Conservation (phyloP, 2,888 invertebrate genomes). For the Eugnorisma glareosa region DNA sequence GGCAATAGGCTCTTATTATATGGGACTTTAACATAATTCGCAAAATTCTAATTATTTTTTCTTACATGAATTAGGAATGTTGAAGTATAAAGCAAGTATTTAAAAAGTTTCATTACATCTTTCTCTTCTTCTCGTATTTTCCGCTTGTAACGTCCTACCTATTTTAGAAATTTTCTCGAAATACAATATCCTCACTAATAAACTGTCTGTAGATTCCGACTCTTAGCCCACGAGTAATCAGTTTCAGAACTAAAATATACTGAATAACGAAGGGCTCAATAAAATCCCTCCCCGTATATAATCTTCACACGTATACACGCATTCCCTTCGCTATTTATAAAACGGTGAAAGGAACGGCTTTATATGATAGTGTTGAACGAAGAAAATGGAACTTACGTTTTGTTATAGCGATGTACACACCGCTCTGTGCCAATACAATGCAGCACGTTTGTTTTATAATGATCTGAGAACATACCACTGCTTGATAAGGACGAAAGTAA, state of each 20-base stretch:
- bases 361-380: constrained; percentile 82
- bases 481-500: constrained; percentile 20
- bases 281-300: constrained; percentile 77
- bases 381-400: constrained; percentile 73
- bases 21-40: no score
- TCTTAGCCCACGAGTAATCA: constrained; percentile 76
- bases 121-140: no score
- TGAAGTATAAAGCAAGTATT: no score
- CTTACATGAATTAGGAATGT: no score
- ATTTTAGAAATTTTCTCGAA: constrained; percentile 38
- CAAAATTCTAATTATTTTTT: no score
- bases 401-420: constrained; percentile 24
- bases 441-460: constrained; percentile 9
- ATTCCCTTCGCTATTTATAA: constrained; percentile 86
- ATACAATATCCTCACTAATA: constrained; percentile 23
- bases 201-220: constrained; percentile 51
- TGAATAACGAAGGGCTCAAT: constrained; percentile 78
- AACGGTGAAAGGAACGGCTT: constrained; percentile 79
- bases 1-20: no score
- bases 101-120: no score
- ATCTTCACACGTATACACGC: constrained; percentile 74
- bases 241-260: constrained; percentile 71
- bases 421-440: constrained; percentile 2
- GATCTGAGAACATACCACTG: background rate
- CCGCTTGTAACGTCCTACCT: background rate